Conservation (phyloP, 2,797 vertebrate species). For the Aldrovandia affinis region DNA sequence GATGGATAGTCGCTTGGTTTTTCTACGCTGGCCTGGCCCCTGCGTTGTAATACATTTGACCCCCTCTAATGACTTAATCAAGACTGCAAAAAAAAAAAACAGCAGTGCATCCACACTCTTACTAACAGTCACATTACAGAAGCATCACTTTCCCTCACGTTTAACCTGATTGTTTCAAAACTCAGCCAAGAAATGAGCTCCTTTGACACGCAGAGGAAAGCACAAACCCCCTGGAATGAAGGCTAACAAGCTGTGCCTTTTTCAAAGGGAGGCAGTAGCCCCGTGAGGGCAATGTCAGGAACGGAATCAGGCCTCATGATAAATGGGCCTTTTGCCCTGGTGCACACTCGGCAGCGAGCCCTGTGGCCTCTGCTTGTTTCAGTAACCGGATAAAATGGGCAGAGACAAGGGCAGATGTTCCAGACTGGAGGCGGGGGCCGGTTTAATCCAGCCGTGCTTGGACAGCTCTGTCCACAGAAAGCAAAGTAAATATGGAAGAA, state of each 20-base stretch:
- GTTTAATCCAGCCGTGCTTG: not conserved
- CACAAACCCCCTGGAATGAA: too few species aligned
- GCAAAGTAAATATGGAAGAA: not conserved
- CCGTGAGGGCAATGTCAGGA: slow-evolving; percentile 34
- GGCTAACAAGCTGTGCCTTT: not conserved
- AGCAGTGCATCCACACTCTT: too few species aligned
- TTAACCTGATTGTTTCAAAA: not conserved
- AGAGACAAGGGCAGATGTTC: slow-evolving; percentile 32
- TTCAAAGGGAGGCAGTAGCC: slow-evolving; percentile 9
- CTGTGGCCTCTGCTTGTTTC: slow-evolving; percentile 35
- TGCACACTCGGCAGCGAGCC: slow-evolving; percentile 12
- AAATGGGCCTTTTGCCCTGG: slow-evolving; percentile 28
- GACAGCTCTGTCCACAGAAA: not conserved
- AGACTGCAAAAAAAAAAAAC: not conserved
- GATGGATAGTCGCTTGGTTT: not conserved
- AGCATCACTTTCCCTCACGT: not conserved
- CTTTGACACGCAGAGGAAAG: too few species aligned
- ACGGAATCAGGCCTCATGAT: slow-evolving; percentile 44
- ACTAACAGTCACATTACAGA: too few species aligned
- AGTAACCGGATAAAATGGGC: slow-evolving; percentile 33
- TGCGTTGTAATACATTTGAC: not conserved
- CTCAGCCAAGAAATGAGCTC: too few species aligned
- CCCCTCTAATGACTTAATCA: not conserved
- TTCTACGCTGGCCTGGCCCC: not conserved
- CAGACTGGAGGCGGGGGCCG: slow-evolving; percentile 19